A percentile compares a stretch with the other conserved stretches of the same genome.
These are phyloP conservation scores for Camponotus vicinus DNA, from an alignment of 1,140 invertebrate genomes.

Conservation along the genomic window DNA sequence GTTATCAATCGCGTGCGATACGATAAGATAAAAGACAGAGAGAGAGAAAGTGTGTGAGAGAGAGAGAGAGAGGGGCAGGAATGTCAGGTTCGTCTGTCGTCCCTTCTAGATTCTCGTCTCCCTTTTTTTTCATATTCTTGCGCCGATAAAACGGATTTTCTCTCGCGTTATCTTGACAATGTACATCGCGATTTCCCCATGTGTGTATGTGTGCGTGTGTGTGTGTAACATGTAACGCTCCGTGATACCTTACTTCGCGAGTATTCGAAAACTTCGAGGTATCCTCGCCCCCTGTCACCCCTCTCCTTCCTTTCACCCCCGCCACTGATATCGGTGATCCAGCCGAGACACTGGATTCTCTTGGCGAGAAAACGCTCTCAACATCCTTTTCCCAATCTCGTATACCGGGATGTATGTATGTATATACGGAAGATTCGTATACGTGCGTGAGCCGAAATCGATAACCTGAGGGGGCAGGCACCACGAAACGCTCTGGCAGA, in stretches of 20 bases:
- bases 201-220: too few relatives aligned
- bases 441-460: conserved; percentile 70
- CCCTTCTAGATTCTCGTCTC: background rate
- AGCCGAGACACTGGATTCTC: conserved; percentile 7
- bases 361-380: conserved; percentile 22
- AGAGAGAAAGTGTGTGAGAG: background rate
- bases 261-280: background rate
- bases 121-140: background rate
- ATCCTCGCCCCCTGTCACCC: background rate
- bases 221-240: background rate
- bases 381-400: conserved; percentile 60
- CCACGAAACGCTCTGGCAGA: conserved; percentile 64
- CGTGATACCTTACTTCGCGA: background rate
- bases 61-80: background rate
- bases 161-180: background rate
- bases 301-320: background rate
- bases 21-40: conserved; percentile 9
- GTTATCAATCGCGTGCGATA: conserved; percentile 8
- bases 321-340: background rate
- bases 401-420: conserved; percentile 41
- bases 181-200: background rate
- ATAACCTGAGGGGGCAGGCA: conserved; percentile 64
- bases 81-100: conserved; percentile 34
- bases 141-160: conserved; percentile 1
- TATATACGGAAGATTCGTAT: conserved; percentile 60